phyloP scores from a whole-genome alignment of 2,113 vertebrate species.

The Myxocyprinus asiaticus region DNA sequence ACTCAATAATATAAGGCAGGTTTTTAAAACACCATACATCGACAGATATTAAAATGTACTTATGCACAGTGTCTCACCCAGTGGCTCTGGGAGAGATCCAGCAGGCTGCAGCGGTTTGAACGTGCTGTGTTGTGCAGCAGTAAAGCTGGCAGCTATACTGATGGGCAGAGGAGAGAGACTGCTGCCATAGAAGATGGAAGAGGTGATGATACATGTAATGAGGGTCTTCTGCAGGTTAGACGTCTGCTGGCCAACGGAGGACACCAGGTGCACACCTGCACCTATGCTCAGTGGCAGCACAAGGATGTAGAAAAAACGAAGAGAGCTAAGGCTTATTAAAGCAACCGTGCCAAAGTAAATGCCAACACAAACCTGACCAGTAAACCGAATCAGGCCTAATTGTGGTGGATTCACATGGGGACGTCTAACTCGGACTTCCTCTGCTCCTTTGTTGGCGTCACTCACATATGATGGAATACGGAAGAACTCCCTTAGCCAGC shows the following conservation, averaged over 20 bases:
- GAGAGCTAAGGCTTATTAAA: conserved; percentile 79
- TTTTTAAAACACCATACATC: neutral
- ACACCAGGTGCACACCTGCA: conserved; percentile 85
- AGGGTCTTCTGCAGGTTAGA: conserved; percentile 77
- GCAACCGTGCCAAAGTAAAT: conserved; percentile 84
- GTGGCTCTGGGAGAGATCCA: conserved; percentile 45
- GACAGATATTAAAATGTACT: neutral
- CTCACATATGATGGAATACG: conserved; percentile 84
- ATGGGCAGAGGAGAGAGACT: conserved; percentile 81
- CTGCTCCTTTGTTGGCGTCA: conserved; percentile 68
- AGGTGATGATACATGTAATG: conserved; percentile 76
- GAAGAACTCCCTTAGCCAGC: conserved; percentile 63
- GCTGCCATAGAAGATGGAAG: conserved; percentile 83
- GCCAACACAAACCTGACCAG: conserved; percentile 81
- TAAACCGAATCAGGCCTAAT: conserved; percentile 73
- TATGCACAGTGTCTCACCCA: conserved; percentile 62
- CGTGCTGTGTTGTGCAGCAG: conserved; percentile 74
- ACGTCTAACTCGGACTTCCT: conserved; percentile 46
- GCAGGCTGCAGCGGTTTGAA: conserved; percentile 64
- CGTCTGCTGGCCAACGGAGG: conserved; percentile 81
- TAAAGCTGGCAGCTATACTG: conserved; percentile 80
- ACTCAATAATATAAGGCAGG: too few relatives aligned
- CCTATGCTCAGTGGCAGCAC: conserved; percentile 83
- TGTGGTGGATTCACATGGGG: conserved; percentile 55
- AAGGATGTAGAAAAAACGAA: conserved; percentile 80